Evolutionary conservation across 2,888 invertebrate genomes (phyloP), one percentile per base, ranked within the genome.

Genomic region (Strigamia transsilvanica): DNA sequence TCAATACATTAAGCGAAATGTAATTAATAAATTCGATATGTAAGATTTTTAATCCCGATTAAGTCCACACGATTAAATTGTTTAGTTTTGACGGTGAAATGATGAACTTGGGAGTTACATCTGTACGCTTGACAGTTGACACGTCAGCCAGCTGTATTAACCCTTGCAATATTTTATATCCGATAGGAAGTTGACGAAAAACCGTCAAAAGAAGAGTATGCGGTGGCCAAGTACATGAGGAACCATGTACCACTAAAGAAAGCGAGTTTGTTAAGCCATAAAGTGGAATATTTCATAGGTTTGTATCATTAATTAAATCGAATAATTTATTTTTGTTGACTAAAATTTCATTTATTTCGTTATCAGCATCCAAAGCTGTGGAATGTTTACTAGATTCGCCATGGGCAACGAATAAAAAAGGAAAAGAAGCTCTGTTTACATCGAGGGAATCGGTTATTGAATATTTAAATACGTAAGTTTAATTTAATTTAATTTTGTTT

Each of bases 281-380:
- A 96, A 88, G 98, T 99, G 13, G 96, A 97, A 88, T 99, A 98
- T 89, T 99, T 99, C 87, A 96, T 96, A 85, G 96, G 97, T 92
- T 90, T 42, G 42, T 80, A 18, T 78, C 5, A 78, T 10, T 18
- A 18, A 78, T 78, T 0, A 1, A 12, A 18, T 78, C n/a, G n/a
- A 21, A 13, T 12, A 2, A 73, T 78, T 38, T 34, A 5, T 32
- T 23, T 23, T 78, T 73, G 13, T n/a, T 3, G 21, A 73, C 18
- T 27, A 27, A 27, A 27, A 27, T 27, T 27, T 73, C 3, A 10
- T 27, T 73, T 13, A 5, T 27, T 73, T 21, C 23, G 13, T 18
- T 85, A 86, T 51, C 86, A 90, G 90, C 89, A 42, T 87, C 87
- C 38, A 95, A 97, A 88, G 99, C 98, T 0, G 93, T 99, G 15